phyloP scores from a whole-genome alignment of 2,888 invertebrate genomes.

The Parapristionchus giblindavisi region DNA sequence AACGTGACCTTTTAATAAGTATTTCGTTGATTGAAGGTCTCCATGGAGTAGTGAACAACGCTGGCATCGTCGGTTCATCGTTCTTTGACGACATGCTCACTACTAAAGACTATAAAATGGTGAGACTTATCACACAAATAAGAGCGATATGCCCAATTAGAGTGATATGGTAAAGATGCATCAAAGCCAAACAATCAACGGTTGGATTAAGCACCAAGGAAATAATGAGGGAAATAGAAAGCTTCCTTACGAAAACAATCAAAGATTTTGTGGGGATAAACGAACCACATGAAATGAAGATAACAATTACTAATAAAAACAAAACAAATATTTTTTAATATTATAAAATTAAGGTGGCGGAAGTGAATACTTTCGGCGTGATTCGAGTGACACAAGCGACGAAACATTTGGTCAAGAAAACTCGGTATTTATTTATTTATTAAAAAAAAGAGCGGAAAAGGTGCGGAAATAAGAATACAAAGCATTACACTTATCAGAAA shows the following conservation, averaged over 20 bases:
- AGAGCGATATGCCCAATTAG: too few species aligned
- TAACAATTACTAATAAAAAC: neutral
- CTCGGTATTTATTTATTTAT: constrained; percentile 43
- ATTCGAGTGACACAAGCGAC: constrained; percentile 65
- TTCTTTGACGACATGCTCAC: constrained; percentile 69
- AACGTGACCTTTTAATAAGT: neutral
- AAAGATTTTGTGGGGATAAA: neutral
- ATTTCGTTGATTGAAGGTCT: constrained; percentile 50
- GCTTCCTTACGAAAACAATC: neutral
- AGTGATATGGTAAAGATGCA: too few species aligned
- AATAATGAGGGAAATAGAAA: neutral
- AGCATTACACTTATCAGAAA: neutral
- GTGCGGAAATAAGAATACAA: neutral
- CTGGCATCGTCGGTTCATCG: constrained; percentile 62
- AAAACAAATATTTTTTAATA: neutral
- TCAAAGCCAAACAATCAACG: too few species aligned
- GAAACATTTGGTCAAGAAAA: constrained; percentile 59
- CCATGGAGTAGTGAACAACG: constrained; percentile 67
- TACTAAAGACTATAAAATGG: constrained; percentile 65
- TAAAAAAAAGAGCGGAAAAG: neutral
- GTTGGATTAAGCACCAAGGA: too few species aligned
- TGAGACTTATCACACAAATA: too few species aligned
- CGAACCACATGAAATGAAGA: neutral
- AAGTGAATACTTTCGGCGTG: constrained; percentile 70
- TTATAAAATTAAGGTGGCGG: constrained; percentile 37